Evolutionary conservation across 2,797 vertebrate genomes (phyloP).

Genomic region (Sebastes trivittatus): DNA sequence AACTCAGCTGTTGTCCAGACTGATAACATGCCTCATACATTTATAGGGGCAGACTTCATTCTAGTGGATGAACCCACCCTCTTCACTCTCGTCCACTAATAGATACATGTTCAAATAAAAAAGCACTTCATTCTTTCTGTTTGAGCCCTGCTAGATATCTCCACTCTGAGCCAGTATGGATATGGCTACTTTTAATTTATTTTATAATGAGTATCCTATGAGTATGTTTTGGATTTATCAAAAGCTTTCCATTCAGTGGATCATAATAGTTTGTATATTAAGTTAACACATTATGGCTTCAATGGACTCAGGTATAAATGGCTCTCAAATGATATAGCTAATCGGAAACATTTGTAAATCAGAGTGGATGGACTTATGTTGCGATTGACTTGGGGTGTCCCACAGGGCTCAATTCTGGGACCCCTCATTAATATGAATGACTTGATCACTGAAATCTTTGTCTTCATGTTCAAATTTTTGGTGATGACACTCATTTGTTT

Average conservation of each 20-base stretch:
- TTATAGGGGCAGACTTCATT: constrained; percentile 46
- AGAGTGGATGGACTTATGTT: not conserved
- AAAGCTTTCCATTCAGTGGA: not conserved
- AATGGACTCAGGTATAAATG: not conserved
- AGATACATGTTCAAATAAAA: constrained; percentile 24
- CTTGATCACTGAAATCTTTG: not conserved
- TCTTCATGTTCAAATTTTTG: not conserved
- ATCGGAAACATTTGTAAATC: not conserved
- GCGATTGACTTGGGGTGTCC: not conserved
- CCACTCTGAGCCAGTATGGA: not conserved
- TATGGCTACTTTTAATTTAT: not conserved
- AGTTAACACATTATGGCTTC: not conserved
- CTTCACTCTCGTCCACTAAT: constrained; percentile 4
- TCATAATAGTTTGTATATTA: not conserved
- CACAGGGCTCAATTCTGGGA: not conserved
- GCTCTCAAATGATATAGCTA: not conserved
- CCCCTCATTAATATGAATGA: not conserved
- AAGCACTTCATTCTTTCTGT: not conserved
- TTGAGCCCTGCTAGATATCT: not conserved
- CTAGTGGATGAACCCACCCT: constrained; percentile 27
- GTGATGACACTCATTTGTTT: not conserved
- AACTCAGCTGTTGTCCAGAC: constrained; percentile 36
- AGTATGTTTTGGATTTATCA: not conserved
- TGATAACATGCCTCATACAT: constrained; percentile 47
- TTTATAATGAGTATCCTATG: not conserved